phyloP scores from a whole-genome alignment of 2,113 vertebrate species.

The Argyrosomus japonicus region DNA sequence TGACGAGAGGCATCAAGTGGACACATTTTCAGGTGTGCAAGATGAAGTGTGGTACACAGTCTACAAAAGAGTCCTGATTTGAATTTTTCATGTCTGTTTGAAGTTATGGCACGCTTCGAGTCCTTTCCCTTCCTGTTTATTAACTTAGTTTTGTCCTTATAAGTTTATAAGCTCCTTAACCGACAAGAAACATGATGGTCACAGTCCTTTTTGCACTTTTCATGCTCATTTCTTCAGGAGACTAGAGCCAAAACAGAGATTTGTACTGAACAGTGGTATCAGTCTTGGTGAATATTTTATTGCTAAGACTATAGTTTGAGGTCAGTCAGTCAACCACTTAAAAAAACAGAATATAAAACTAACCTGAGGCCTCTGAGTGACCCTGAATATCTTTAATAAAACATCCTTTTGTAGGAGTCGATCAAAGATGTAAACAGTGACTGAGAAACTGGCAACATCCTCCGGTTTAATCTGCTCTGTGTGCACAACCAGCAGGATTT shows the following conservation, averaged over 20 bases:
- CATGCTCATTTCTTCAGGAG: not conserved
- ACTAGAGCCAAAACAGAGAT: not conserved
- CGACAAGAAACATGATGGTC: not conserved
- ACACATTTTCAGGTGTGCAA: not conserved
- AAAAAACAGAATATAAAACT: constrained; percentile 24
- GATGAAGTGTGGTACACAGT: no score
- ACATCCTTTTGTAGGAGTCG: not conserved
- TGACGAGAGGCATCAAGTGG: not conserved
- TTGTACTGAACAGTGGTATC: no score
- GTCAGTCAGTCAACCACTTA: constrained; percentile 14
- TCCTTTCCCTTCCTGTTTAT: not conserved
- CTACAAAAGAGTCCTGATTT: not conserved
- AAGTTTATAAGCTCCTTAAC: not conserved
- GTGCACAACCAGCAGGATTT: constrained; percentile 36
- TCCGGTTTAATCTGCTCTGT: constrained; percentile 23
- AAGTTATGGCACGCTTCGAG: not conserved
- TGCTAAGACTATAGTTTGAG: constrained; percentile 4
- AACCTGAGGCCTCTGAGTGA: not conserved
- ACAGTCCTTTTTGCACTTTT: no score
- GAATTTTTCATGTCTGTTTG: no score
- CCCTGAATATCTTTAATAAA: not conserved
- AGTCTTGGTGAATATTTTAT: not conserved
- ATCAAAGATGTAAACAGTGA: constrained; percentile 9
- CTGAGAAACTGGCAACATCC: constrained; percentile 10
- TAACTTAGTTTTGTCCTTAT: not conserved